These are phyloP conservation scores for Cyrtonyx montezumae DNA, from an alignment of 2,113 vertebrate species.

Conservation along the genomic window DNA sequence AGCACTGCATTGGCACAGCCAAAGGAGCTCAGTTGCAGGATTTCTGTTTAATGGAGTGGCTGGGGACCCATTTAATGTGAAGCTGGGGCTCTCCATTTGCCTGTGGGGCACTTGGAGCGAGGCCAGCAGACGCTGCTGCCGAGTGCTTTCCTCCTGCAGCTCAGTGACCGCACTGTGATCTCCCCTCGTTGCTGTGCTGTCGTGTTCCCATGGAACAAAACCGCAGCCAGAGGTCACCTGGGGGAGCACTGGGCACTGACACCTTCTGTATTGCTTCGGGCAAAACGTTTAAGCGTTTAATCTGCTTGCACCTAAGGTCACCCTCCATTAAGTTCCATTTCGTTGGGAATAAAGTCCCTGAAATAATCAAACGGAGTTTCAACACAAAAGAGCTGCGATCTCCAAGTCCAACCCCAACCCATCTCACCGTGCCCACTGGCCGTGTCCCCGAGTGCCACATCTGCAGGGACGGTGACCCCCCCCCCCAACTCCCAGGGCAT, in stretches of 20 bases:
- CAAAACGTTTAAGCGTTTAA: constrained; percentile 54
- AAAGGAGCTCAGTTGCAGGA: constrained; percentile 15
- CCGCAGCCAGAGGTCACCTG: constrained; percentile 33
- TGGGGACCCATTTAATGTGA: constrained; percentile 73
- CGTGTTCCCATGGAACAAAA: background rate
- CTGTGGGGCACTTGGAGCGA: constrained; percentile 59
- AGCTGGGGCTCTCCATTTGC: constrained; percentile 64
- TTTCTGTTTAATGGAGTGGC: constrained; percentile 66
- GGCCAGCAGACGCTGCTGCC: constrained; percentile 61
- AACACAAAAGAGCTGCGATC: no score
- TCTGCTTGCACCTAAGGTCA: constrained; percentile 30
- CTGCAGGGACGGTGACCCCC: no score
- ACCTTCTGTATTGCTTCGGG: constrained; percentile 53
- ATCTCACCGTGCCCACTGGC: no score
- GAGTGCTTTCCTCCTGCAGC: constrained; percentile 15
- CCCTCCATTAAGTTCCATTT: background rate
- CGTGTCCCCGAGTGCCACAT: no score
- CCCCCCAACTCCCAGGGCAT: background rate
- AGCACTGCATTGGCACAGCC: constrained; percentile 44
- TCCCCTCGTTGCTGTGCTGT: background rate
- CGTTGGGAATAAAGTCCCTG: background rate
- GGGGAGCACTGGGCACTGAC: constrained; percentile 14
- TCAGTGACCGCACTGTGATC: constrained; percentile 45
- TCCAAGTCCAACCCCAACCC: no score
- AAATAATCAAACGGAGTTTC: background rate